Percentiles rank a stretch among this genome's conserved stretches.
phyloP scores from a whole-genome alignment of 2,797 vertebrate genomes.

The Poecilia picta region DNA sequence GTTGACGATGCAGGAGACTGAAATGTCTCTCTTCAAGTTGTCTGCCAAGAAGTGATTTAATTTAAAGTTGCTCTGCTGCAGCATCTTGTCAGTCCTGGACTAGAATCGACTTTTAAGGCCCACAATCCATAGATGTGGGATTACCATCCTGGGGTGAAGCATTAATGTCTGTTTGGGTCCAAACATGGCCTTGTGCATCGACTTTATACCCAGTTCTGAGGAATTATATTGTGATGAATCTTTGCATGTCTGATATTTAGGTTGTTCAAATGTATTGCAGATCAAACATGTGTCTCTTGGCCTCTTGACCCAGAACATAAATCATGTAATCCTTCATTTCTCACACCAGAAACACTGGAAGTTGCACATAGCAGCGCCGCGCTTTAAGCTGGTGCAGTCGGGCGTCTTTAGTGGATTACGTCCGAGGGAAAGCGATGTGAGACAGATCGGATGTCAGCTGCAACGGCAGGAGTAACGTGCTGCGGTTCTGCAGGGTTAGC shows the following conservation, averaged over 20 bases:
- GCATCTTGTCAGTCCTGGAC: neutral
- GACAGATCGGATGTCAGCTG: constrained; percentile 29
- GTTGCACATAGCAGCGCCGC: constrained; percentile 23
- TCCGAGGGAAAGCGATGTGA: constrained; percentile 4
- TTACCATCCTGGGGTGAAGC: constrained; percentile 32
- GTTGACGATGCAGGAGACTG: neutral
- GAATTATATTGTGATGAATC: neutral
- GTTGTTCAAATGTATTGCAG: neutral
- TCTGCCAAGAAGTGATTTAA: neutral
- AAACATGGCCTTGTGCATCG: neutral
- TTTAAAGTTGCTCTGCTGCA: neutral
- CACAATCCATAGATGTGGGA: constrained; percentile 35
- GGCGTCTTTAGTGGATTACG: constrained; percentile 33
- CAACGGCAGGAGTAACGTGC: neutral
- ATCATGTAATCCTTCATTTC: constrained; percentile 18
- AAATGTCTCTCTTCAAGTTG: neutral
- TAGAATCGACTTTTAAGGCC: neutral
- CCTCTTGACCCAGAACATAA: neutral
- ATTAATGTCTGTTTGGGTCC: constrained; percentile 4
- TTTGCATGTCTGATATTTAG: neutral
- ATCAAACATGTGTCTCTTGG: neutral
- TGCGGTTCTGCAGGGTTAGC: constrained; percentile 25
- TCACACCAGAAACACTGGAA: neutral
- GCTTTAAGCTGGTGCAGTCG: constrained; percentile 24
- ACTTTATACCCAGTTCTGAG: neutral